These are phyloP conservation scores for Tupiocoris notatus DNA, from an alignment of 2,888 invertebrate species.

Conservation along the genomic window DNA sequence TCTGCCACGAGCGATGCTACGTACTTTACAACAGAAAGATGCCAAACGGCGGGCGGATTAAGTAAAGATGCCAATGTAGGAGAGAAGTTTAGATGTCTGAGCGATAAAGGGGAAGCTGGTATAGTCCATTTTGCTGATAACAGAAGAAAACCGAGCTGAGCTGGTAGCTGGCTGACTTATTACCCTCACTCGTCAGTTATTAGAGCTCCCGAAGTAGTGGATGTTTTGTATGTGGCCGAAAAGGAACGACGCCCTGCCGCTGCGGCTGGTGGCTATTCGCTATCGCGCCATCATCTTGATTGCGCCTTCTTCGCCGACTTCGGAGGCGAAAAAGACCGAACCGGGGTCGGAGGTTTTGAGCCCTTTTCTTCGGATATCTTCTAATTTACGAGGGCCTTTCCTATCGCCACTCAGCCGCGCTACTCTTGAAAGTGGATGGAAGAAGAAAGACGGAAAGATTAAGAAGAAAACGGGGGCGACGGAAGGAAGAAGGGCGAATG, in stretches of 20 bases:
- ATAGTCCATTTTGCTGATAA: conserved; percentile 8
- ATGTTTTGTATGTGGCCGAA: background rate
- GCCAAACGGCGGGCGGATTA: too few relatives aligned
- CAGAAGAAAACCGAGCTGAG: conserved; percentile 34
- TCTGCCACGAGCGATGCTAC: too few relatives aligned
- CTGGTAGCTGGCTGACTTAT: conserved; percentile 31
- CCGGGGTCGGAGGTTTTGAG: background rate
- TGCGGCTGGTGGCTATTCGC: conserved; percentile 13
- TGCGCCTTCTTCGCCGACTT: conserved; percentile 6
- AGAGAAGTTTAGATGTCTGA: background rate
- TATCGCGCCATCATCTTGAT: conserved; percentile 35
- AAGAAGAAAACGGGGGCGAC: conserved; percentile 6
- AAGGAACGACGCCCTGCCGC: background rate
- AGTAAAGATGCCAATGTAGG: background rate
- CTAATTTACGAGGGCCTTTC: conserved; percentile 33
- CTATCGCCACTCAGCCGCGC: conserved; percentile 13
- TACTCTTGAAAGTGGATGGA: conserved; percentile 4
- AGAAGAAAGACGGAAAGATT: background rate
- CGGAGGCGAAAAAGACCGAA: background rate
- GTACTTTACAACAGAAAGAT: background rate
- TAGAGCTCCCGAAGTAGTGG: conserved; percentile 21
- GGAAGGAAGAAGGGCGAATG: conserved; percentile 1
- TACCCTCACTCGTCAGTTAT: conserved; percentile 39
- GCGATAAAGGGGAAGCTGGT: background rate
- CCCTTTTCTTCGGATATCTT: conserved; percentile 25